A percentile compares a stretch with the other conserved stretches of the same genome.
These are phyloP conservation scores for Habroteleia sp. DNA, from an alignment of 2,888 invertebrate species.

Conservation along the genomic window DNA sequence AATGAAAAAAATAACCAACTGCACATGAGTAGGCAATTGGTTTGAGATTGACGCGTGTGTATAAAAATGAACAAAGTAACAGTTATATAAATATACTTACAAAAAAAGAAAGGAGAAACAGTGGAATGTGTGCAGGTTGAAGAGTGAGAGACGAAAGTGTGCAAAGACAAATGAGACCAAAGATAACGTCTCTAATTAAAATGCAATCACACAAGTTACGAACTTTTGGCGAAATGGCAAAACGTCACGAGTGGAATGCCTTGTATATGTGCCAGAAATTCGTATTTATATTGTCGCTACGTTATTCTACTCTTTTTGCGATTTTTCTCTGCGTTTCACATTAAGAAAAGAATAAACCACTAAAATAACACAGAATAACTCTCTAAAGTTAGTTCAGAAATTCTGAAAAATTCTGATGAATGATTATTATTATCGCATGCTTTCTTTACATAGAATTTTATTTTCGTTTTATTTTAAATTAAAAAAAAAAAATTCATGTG, in stretches of 20 bases:
- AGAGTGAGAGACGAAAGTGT: conserved; percentile 23
- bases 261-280: conserved; percentile 63
- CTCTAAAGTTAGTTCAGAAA: conserved; percentile 23
- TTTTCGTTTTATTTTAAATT: too few species aligned
- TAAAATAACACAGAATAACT: conserved; percentile 5
- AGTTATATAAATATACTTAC: conserved; percentile 27
- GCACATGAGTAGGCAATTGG: conserved; percentile 25
- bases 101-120: background rate
- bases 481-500: too few species aligned
- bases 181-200: conserved; percentile 30
- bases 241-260: conserved; percentile 62
- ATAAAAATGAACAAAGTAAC: conserved; percentile 14
- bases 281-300: conserved; percentile 61
- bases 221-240: conserved; percentile 54
- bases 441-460: too few species aligned
- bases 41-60: conserved; percentile 31
- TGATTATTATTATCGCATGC: too few species aligned
- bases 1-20: conserved; percentile 10
- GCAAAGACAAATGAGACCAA: conserved; percentile 36
- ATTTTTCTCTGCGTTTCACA: conserved; percentile 37
- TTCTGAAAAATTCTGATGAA: conserved; percentile 20
- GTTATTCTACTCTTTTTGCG: conserved; percentile 49
- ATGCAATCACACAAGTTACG: conserved; percentile 45
- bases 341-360: background rate
- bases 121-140: conserved; percentile 24